These are phyloP conservation scores for Xiphophorus couchianus DNA, from an alignment of 2,113 vertebrate species.

Conservation along the genomic window DNA sequence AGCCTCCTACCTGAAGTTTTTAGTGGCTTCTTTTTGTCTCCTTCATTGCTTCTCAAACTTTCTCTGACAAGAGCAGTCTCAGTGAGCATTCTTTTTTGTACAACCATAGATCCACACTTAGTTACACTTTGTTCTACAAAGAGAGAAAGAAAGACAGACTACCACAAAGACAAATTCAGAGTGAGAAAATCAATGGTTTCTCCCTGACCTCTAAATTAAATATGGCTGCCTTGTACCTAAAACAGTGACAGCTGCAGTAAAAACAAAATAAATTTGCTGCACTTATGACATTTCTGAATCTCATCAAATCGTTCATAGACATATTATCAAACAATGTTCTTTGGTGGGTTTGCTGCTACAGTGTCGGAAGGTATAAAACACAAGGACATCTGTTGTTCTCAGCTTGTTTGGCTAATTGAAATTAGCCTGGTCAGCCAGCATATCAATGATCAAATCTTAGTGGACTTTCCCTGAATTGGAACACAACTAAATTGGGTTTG, in stretches of 20 bases:
- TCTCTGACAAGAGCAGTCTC: no score
- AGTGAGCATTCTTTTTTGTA: no score
- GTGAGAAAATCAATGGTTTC: no score
- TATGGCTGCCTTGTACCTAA: not conserved
- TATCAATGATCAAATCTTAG: not conserved
- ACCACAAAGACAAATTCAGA: no score
- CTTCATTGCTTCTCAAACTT: no score
- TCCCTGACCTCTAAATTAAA: not conserved
- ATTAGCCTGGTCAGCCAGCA: not conserved
- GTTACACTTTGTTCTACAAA: no score
- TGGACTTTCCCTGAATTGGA: not conserved
- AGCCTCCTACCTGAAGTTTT: no score
- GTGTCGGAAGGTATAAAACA: not conserved
- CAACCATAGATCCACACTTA: no score
- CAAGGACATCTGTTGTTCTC: not conserved
- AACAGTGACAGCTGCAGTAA: not conserved
- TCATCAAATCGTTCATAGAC: not conserved
- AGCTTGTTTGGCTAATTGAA: not conserved
- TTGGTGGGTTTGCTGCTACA: not conserved
- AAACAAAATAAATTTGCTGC: not conserved
- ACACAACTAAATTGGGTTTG: not conserved
- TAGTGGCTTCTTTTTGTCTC: no score
- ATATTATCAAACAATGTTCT: not conserved
- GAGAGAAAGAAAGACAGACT: no score
- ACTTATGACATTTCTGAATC: not conserved